Evolutionary conservation across 2,888 invertebrate genomes (phyloP).

Genomic region (Chydorus sphaericus): DNA sequence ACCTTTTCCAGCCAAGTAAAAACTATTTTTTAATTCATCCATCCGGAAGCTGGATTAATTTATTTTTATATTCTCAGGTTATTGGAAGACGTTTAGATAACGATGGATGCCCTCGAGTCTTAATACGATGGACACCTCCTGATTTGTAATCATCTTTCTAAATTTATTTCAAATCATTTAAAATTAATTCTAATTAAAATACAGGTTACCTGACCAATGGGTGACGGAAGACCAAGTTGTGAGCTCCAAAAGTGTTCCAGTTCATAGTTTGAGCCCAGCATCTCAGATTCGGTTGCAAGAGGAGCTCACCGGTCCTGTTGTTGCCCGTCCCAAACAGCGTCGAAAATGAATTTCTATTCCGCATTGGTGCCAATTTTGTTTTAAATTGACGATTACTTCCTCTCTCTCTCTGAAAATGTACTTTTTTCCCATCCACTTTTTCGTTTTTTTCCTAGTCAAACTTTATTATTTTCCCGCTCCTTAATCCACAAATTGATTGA

Average conservation of each 20-base stretch:
- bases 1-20: constrained; percentile 11
- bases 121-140: constrained; percentile 67
- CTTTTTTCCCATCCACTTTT: no score
- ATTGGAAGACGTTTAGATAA: constrained; percentile 47
- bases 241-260: constrained; percentile 28
- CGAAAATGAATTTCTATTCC: neutral
- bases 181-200: constrained; percentile 21
- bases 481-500: no score
- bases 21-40: neutral
- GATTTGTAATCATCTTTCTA: constrained; percentile 55
- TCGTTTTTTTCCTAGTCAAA: no score
- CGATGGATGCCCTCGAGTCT: constrained; percentile 51
- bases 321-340: neutral
- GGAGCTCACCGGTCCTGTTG: neutral
- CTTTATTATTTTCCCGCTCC: no score
- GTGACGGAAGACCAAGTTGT: constrained; percentile 44
- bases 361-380: no score
- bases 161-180: neutral
- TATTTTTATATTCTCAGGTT: constrained; percentile 29
- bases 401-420: no score
- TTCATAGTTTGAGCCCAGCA: constrained; percentile 21
- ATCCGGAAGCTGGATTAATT: neutral
- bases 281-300: neutral
- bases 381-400: no score
- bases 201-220: constrained; percentile 75